Base-by-base conservation (phyloP, 2,797 vertebrate species). In the Rhynchotus rufescens region DNA sequence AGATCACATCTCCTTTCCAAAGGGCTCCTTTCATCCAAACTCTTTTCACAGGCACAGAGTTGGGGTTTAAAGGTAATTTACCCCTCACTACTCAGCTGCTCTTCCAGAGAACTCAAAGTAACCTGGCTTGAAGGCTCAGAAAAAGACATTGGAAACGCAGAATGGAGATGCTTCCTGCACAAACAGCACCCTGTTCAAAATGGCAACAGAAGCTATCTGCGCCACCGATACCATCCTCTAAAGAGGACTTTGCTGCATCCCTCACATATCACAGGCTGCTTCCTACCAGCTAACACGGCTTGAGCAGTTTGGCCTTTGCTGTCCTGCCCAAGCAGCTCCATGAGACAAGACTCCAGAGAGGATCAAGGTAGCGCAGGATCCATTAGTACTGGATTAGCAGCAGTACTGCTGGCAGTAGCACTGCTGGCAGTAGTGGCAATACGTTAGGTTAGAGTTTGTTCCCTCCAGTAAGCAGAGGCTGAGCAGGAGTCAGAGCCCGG, bases 261-360 rank as follows among this genome's bases (percentile, higher is more conserved):
- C 44, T 75, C 36, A 47, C 10, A 22, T 20, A 12, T 44, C 21
- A 44, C 25, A 9, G 4, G 5, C 51, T 9, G 2, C 9, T 44
- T 61, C 34, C n/a, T 16, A 15, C 0, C 2, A 61, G n/a, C 25
- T 21, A 22, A n/a, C 20, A 66, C 21, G 64, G 32, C 2, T 0
- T 1, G 2, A 51, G 23, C 12, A 4, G 47, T 40, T 47, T 10
- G 2, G 26, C 54, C 45, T 25, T 59, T 0, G 0, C 40, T 15
- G 34, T 19, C 16, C 28, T 47, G 68, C 51, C 68, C 32, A 85
- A 84, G 30, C 19, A 88, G 40, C 19, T 19, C 22, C 40, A 10
- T 15, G 19, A 15, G 61, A 26, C 28, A 61, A 65, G 28, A 32
- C 8, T 42, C 42, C 42, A 49, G 47, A 23, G 22, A 22, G 47